These are phyloP conservation scores for Poecilia latipinna DNA, from an alignment of 2,113 vertebrate species.

Conservation along the genomic window DNA sequence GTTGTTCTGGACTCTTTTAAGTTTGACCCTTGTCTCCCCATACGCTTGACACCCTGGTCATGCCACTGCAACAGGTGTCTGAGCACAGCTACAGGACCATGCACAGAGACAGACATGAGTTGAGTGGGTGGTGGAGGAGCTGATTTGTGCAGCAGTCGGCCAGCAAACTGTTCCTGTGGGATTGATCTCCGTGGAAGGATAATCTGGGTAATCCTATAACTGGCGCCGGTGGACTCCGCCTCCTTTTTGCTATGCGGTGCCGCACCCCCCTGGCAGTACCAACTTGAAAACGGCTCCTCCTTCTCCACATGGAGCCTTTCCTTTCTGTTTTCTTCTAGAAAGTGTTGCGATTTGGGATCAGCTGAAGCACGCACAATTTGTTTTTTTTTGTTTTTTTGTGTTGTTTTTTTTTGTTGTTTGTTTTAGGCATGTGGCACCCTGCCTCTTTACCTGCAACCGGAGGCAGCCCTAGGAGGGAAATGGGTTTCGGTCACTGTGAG, in stretches of 20 bases:
- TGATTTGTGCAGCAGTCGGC: constrained; percentile 67
- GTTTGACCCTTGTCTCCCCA: constrained; percentile 10
- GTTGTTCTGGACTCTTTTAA: constrained; percentile 25
- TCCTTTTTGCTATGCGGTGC: constrained; percentile 42
- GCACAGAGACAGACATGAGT: constrained; percentile 29
- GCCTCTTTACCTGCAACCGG: constrained; percentile 20
- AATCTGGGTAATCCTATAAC: constrained; percentile 83
- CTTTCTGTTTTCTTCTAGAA: constrained; percentile 36
- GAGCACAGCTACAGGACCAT: constrained; percentile 54
- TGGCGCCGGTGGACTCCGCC: constrained; percentile 62
- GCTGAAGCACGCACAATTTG: not conserved
- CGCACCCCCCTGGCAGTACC: not conserved
- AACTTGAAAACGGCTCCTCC: not conserved
- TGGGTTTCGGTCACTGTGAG: constrained; percentile 73
- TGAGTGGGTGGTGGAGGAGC: constrained; percentile 53
- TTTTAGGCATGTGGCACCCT: constrained; percentile 24
- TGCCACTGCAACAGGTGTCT: constrained; percentile 73
- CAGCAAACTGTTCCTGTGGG: constrained; percentile 73
- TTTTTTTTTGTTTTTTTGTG: not conserved
- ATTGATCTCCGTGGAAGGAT: constrained; percentile 77
- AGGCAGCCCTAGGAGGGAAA: constrained; percentile 60
- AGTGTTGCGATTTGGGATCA: constrained; percentile 28
- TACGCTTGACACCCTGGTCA: constrained; percentile 22
- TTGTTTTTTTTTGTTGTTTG: not conserved
- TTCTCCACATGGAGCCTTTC: constrained; percentile 26